Evolutionary conservation across 2,888 invertebrate genomes (phyloP).

Genomic region (Acronicta aceris): DNA sequence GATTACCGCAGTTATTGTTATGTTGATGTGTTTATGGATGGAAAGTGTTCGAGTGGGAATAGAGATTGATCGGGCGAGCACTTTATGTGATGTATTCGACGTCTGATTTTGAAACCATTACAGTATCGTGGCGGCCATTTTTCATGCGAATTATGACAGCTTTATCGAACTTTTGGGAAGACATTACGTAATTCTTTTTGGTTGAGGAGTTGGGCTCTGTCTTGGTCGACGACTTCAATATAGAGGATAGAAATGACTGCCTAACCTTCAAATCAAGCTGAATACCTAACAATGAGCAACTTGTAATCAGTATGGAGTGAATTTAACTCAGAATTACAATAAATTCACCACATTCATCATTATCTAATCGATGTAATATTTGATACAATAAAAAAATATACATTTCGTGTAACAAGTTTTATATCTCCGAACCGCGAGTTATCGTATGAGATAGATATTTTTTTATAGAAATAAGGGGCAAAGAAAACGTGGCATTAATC

Average conservation of each 20-base stretch:
- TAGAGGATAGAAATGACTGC: too few species aligned
- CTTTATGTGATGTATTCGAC: slow-evolving; percentile 31
- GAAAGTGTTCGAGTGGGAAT: slow-evolving; percentile 49
- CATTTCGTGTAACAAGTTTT: slow-evolving; percentile 22
- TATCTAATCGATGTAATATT: not conserved
- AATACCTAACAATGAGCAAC: too few species aligned
- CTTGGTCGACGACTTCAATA: too few species aligned
- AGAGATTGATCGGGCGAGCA: slow-evolving; percentile 27
- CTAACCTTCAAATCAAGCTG: too few species aligned
- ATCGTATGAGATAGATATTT: slow-evolving; percentile 46
- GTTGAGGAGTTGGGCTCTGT: not conserved
- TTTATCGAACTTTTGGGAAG: slow-evolving; percentile 27
- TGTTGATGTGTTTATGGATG: slow-evolving; percentile 65
- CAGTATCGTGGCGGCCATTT: slow-evolving; percentile 17
- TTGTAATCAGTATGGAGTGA: too few species aligned
- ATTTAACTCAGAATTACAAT: too few species aligned
- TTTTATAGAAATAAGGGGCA: slow-evolving; percentile 62
- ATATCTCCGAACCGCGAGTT: slow-evolving; percentile 46
- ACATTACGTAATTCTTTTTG: not conserved
- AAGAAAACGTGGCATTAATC: slow-evolving; percentile 78
- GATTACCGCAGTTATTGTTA: slow-evolving; percentile 65
- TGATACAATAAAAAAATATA: slow-evolving; percentile 4
- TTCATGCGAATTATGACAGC: slow-evolving; percentile 25
- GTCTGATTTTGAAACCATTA: slow-evolving; percentile 21
- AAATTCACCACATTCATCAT: too few species aligned